phyloP scores from a whole-genome alignment of 1,140 invertebrate genomes.

The Trichonephila clavata region DNA sequence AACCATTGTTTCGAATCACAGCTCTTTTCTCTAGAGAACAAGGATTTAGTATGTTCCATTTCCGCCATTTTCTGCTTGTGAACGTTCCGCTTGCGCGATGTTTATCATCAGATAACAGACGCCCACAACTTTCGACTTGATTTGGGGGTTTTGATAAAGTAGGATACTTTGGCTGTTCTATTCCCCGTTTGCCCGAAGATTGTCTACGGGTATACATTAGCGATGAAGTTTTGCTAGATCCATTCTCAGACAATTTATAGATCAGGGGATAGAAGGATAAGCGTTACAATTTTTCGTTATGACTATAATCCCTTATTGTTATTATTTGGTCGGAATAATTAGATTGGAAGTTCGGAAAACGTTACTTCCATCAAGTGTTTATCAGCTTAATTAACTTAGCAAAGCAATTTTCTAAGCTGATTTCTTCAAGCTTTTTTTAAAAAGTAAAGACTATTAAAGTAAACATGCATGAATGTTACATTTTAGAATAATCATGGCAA shows the following conservation, averaged over 20 bases:
- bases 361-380: no score
- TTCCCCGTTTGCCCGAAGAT: neutral
- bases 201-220: neutral
- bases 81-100: constrained; percentile 45
- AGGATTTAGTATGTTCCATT: constrained; percentile 13
- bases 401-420: no score
- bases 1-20: constrained; percentile 18
- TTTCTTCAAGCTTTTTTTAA: no score
- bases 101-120: constrained; percentile 20
- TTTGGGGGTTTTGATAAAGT: neutral
- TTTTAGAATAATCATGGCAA: no score
- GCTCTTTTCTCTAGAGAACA: constrained; percentile 26
- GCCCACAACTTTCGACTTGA: neutral
- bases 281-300: neutral
- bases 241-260: neutral
- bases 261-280: neutral
- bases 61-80: constrained; percentile 55
- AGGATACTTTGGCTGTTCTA: neutral
- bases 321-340: neutral
- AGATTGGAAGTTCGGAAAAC: no score
- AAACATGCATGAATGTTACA: no score
- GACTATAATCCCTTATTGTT: neutral
- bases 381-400: no score
- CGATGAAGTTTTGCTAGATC: neutral
- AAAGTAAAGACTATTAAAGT: no score